Evolutionary conservation across 2,888 invertebrate genomes (phyloP).

Genomic region (Tenthredo distinguenda): DNA sequence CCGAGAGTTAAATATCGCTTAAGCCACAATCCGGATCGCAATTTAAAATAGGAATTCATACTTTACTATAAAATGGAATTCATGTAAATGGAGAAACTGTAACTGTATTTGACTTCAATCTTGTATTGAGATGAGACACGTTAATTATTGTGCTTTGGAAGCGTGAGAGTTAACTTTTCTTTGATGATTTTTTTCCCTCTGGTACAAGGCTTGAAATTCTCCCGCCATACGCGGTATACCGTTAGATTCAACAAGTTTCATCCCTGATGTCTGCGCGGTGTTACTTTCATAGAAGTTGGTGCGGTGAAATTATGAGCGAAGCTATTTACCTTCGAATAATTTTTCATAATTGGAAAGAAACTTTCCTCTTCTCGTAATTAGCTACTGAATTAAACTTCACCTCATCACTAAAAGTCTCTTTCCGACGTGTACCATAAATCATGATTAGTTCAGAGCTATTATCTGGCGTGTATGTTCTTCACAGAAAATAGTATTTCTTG

Average conservation of each 20-base stretch:
- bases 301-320: background rate
- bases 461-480: background rate
- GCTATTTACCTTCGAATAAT: background rate
- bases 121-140: background rate
- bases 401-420: background rate
- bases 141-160: background rate
- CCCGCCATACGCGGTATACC: background rate
- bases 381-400: background rate
- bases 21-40: background rate
- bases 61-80: background rate
- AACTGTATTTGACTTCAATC: background rate
- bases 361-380: background rate
- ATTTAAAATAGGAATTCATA: background rate
- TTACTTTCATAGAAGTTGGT: background rate
- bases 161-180: background rate
- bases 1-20: background rate
- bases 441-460: constrained; percentile 18
- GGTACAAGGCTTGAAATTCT: background rate
- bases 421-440: background rate
- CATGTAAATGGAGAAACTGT: background rate
- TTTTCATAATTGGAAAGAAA: background rate
- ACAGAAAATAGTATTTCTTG: background rate
- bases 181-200: background rate
- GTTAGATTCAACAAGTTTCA: constrained; percentile 35
- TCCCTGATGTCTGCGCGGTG: background rate